Conservation (phyloP, 2,888 invertebrate genomes). For the Temnothorax unifasciatus region DNA sequence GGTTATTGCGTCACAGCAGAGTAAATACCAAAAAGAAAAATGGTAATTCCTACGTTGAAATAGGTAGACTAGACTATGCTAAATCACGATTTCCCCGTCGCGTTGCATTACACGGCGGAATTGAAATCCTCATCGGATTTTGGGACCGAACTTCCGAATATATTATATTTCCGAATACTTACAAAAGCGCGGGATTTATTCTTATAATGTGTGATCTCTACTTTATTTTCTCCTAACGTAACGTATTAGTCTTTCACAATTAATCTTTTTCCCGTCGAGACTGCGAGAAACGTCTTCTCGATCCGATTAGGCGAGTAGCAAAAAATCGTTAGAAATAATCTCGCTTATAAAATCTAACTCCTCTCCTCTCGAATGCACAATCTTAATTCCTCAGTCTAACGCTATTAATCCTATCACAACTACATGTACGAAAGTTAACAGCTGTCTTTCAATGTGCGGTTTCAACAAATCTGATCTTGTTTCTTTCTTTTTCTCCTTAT, state of each 20-base stretch:
- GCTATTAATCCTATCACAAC: conserved; percentile 15
- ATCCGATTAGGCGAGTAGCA: conserved; percentile 3
- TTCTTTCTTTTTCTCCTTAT: background rate
- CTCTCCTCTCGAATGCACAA: background rate
- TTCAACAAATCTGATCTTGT: conserved; percentile 18
- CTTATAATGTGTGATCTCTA: background rate
- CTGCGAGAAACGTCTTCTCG: background rate
- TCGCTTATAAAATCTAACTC: conserved; percentile 10
- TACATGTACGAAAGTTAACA: conserved; percentile 34
- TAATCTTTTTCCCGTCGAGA: conserved; percentile 19
- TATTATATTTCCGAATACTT: conserved; percentile 24
- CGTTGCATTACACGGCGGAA: conserved; percentile 50
- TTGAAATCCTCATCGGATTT: background rate
- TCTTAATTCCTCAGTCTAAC: conserved; percentile 22
- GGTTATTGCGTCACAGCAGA: conserved; percentile 77
- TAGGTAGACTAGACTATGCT: conserved; percentile 80
- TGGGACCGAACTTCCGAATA: conserved; percentile 26
- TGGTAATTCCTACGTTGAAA: conserved; percentile 71
- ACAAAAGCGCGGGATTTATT: conserved; percentile 49
- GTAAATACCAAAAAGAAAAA: conserved; percentile 72
- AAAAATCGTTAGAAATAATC: conserved; percentile 18
- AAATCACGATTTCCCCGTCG: too few species aligned
- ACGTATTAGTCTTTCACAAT: conserved; percentile 41
- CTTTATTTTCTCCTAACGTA: conserved; percentile 11
- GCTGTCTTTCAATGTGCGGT: conserved; percentile 26